A percentile compares a stretch with the other conserved stretches of the same genome.
These are phyloP conservation scores for Tragelaphus strepsiceros DNA, from an alignment of 2,113 vertebrate species.

Conservation along the genomic window DNA sequence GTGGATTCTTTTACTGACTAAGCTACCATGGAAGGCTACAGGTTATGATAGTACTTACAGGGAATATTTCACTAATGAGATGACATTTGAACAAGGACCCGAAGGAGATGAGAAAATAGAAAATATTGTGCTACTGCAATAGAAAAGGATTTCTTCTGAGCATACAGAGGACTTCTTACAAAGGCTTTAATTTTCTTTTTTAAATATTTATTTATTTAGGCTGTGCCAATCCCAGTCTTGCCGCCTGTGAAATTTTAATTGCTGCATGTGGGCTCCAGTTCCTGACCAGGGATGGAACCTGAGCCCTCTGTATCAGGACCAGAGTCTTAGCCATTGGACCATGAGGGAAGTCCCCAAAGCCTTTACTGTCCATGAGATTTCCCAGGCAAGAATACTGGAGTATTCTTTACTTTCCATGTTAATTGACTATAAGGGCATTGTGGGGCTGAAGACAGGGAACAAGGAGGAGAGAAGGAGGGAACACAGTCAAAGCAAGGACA, in stretches of 20 bases:
- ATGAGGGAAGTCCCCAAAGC: background rate
- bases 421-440: background rate
- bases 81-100: background rate
- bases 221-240: background rate
- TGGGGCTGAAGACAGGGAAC: accelerated
- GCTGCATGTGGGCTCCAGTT: background rate
- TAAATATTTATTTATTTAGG: background rate
- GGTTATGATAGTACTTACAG: background rate
- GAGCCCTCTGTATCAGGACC: background rate
- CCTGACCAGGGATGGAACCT: background rate
- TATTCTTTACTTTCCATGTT: background rate
- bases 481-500: background rate
- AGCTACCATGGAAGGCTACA: background rate
- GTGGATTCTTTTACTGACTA: background rate
- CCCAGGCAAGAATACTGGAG: background rate
- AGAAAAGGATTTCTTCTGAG: background rate
- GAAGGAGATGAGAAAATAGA: background rate
- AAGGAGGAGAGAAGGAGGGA: background rate
- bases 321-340: background rate
- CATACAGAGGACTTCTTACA: background rate
- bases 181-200: background rate
- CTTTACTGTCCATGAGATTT: background rate
- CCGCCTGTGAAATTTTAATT: background rate
- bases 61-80: background rate
- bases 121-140: background rate